A percentile compares a stretch with the other conserved stretches of the same genome.
phyloP scores from a whole-genome alignment of 2,113 vertebrate genomes.

The Lophura nycthemera region DNA sequence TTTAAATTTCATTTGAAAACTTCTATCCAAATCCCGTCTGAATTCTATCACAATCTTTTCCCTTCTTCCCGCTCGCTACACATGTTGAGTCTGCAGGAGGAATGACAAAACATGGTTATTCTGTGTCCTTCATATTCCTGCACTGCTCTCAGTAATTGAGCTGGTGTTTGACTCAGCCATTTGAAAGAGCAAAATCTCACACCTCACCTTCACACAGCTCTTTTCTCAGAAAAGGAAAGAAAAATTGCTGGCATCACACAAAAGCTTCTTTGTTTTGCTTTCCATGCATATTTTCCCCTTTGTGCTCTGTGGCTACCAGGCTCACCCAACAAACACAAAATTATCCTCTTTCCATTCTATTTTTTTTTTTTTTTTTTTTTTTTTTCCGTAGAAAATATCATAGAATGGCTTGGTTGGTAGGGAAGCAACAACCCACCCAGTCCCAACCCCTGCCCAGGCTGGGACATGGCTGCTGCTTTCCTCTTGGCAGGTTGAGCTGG shows the following conservation, averaged over 20 bases:
- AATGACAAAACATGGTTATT: slow-evolving; percentile 66
- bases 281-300: slow-evolving; percentile 3
- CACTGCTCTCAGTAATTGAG: slow-evolving; percentile 20
- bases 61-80: not conserved
- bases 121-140: slow-evolving; percentile 31
- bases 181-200: slow-evolving; percentile 50
- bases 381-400: not conserved
- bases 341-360: not conserved
- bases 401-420: no score
- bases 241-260: slow-evolving; percentile 51
- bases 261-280: slow-evolving; percentile 19
- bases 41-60: slow-evolving; percentile 42
- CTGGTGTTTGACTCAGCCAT: slow-evolving; percentile 45
- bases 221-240: not conserved
- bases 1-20: slow-evolving; percentile 58
- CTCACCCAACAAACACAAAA: not conserved
- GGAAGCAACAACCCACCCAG: no score
- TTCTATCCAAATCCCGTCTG: slow-evolving; percentile 58
- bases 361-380: no score
- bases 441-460: not conserved
- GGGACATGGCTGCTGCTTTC: not conserved
- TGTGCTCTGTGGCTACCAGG: not conserved
- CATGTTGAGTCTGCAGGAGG: slow-evolving; percentile 4
- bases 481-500: not conserved
- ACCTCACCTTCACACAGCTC: not conserved